phyloP scores from a whole-genome alignment of 2,888 invertebrate species.

The Cyrtodaria siliqua region DNA sequence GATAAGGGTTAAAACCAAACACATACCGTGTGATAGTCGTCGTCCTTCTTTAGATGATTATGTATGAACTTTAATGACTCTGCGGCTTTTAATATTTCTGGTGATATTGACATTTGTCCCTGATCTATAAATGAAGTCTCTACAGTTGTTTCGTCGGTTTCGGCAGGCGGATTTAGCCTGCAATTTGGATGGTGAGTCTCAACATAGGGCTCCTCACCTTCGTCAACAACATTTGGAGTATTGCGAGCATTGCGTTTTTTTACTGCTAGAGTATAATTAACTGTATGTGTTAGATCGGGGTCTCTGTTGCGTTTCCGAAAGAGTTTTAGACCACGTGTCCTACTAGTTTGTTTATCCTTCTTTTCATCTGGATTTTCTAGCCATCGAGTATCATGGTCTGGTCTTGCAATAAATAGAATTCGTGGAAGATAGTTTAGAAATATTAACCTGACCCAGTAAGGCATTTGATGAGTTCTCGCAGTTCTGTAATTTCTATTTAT shows the following conservation, averaged over 20 bases:
- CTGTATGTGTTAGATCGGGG: slow-evolving; percentile 52
- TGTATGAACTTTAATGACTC: slow-evolving; percentile 99
- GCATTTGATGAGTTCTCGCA: slow-evolving; percentile 98
- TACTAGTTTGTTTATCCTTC: not conserved
- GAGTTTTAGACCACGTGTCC: not conserved
- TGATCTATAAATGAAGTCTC: slow-evolving; percentile 34
- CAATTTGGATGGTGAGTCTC: slow-evolving; percentile 93
- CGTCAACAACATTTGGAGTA: slow-evolving; percentile 14
- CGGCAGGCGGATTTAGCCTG: slow-evolving; percentile 89
- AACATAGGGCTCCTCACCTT: slow-evolving; percentile 19
- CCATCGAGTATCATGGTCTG: slow-evolving; percentile 87
- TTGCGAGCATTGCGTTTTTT: not conserved
- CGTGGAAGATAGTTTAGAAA: slow-evolving; percentile 97
- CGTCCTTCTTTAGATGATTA: slow-evolving; percentile 98
- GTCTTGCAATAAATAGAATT: slow-evolving; percentile 97
- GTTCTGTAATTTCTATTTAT: slow-evolving; percentile 99
- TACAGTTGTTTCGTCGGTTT: slow-evolving; percentile 9
- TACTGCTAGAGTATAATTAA: slow-evolving; percentile 12
- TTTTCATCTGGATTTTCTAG: slow-evolving; percentile 82
- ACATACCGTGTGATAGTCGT: slow-evolving; percentile 98
- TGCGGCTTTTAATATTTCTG: slow-evolving; percentile 91
- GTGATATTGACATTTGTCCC: slow-evolving; percentile 89
- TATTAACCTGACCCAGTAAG: slow-evolving; percentile 96
- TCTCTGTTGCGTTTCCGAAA: not conserved
- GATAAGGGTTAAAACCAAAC: not conserved